phyloP scores from a whole-genome alignment of 2,113 vertebrate genomes.

The Alectura lathami region DNA sequence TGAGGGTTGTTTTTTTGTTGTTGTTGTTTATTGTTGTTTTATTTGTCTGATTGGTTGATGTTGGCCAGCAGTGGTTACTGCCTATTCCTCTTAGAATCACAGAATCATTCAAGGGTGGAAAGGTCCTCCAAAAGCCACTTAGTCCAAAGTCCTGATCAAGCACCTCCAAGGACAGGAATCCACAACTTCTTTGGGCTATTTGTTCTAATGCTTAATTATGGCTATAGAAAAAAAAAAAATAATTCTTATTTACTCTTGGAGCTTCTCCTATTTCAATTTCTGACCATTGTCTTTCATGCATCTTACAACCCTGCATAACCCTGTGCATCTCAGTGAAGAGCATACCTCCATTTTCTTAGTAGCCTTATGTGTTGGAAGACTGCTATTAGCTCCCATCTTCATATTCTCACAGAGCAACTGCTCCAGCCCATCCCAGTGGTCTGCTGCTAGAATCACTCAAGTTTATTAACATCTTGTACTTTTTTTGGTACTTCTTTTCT shows the following conservation, averaged over 20 bases:
- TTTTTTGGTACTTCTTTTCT: neutral
- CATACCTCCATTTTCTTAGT: neutral
- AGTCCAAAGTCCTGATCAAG: neutral
- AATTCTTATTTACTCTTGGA: neutral
- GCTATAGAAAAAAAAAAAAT: neutral
- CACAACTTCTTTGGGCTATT: neutral
- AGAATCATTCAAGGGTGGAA: neutral
- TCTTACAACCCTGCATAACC: neutral
- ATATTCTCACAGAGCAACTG: neutral
- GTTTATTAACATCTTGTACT: neutral
- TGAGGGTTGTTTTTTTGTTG: neutral
- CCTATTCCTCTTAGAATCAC: neutral
- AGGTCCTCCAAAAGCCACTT: neutral
- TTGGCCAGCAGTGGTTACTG: neutral
- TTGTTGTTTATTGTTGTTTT: neutral
- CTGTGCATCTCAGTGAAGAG: neutral
- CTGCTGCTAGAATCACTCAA: neutral
- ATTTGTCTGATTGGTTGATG: neutral
- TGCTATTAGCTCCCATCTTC: neutral
- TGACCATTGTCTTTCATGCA: fast-evolving
- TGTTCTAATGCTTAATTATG: neutral
- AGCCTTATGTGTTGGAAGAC: neutral
- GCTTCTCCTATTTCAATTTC: neutral
- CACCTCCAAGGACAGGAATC: neutral
- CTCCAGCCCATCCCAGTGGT: neutral